Base-by-base conservation (phyloP, 2,113 vertebrate genomes). In the Ailurus styani region DNA sequence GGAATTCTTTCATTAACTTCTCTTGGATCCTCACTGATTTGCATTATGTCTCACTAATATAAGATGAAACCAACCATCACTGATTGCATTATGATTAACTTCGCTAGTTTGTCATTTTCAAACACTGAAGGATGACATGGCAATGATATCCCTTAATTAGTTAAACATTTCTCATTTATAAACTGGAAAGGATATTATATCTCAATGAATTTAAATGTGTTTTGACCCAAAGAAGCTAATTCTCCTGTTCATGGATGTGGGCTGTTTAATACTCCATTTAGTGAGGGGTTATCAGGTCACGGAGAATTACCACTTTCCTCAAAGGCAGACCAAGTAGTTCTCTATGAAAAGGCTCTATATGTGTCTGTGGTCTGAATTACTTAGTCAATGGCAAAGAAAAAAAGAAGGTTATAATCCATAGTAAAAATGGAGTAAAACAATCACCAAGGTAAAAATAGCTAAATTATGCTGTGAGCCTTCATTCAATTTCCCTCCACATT, bases 1-100 rank as follows among this genome's bases (percentile, higher is more conserved):
- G 31, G 60, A 97, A 96, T 95, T 91, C n/a, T 90, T 96, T 92
- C 84, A 98, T 96, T 95, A 97, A 73, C 86, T 95, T 95, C 47
- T 93, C 64, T 81, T 60, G 57, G 89, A 93, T 78, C 68, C 64
- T 88, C 31, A 66, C 62, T 97, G 90, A 94, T 96, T 96, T 88
- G 73, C 94, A 96, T 94, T 95, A 91, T 75, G n/a, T 96, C 52
- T 97, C 75, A 85, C 54, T 97, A 93, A 97, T 92, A 45, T 21
- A 87, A 95, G 89, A 88, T 97, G 96, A 98, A 98, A 87, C 93
- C 77, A 97, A 91, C 95, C 96, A 82, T 97, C 55, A 96, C 97
- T 95, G 96, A 98, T 87, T 97, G 37, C 73, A 93, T 97, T 93
- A 97, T 97, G 95, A 97, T 95, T 97, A 96, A 96, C 42, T 96